Percentiles rank a stretch among this genome's conserved stretches.
Conservation (phyloP, 2,888 invertebrate genomes). For the Aspidiotus destructor region DNA sequence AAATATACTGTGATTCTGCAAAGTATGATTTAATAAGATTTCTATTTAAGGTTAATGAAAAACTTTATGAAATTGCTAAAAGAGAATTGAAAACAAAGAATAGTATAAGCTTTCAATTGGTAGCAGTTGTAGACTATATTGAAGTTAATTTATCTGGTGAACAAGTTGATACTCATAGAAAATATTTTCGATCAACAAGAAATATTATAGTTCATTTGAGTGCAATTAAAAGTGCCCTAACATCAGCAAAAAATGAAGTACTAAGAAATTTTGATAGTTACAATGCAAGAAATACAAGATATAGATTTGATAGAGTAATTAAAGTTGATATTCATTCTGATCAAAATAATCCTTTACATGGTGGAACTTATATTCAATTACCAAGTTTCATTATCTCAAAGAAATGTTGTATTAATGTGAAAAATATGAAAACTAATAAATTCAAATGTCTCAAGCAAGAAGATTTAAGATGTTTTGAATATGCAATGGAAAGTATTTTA, state of each 20-base stretch:
- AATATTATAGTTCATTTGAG: conserved; percentile 16
- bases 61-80: conserved; percentile 9
- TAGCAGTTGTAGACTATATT: conserved; percentile 14
- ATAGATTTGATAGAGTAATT: conserved; percentile 16
- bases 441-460: conserved; percentile 11
- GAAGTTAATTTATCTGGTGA: conserved; percentile 10
- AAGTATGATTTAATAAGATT: conserved; percentile 16
- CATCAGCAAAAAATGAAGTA: conserved; percentile 14
- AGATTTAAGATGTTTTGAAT: conserved; percentile 13
- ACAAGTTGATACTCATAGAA: conserved; percentile 14
- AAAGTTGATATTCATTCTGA: conserved; percentile 11
- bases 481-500: conserved; percentile 5
- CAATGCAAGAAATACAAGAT: conserved; percentile 17
- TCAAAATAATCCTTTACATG: conserved; percentile 11
- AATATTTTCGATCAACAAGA: conserved; percentile 9
- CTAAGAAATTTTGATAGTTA: conserved; percentile 17
- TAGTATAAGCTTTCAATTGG: conserved; percentile 6
- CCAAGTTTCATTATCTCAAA: conserved; percentile 1
- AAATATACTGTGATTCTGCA: conserved; percentile 1
- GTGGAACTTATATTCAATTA: conserved; percentile 7
- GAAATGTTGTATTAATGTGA: conserved; percentile 8
- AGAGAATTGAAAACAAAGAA: conserved; percentile 12
- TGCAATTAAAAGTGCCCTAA: conserved; percentile 16
- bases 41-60: conserved; percentile 23
- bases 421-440: conserved; percentile 11